Base-by-base conservation (phyloP, 2,888 invertebrate genomes). In the Melieria picta region DNA sequence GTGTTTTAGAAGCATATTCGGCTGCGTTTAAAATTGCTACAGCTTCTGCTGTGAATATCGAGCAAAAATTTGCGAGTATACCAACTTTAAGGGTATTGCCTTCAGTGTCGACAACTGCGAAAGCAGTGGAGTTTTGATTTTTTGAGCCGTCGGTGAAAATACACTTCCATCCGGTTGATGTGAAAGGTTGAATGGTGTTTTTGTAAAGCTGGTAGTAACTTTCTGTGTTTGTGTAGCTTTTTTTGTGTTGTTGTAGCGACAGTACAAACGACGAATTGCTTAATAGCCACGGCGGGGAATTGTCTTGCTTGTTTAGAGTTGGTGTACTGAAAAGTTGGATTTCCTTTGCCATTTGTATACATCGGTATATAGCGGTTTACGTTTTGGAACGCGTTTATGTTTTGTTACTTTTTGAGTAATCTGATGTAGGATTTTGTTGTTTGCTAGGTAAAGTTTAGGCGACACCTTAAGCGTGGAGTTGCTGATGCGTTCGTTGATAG, bases 121-220 rank as follows among this genome's bases (percentile, higher is more conserved):
- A 16, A 16, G 56, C 56, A 30, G 56, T 56, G 16, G 56, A 16
- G 56, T n/a, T 7, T 13, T 56, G 13, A 11, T n/a, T 56, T 56
- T 56, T 6, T 7, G 56, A 56, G 13, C 13, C 56, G 11, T 13
- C 56, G 7, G 56, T 56, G 16, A 56, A 56, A 9, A 56, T 11
- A 56, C 56, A 56, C 9, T 56, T 56, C 56, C 56, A 56, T 56
- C 56, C 56, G 7, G 56, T 56, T 56, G 56, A 56, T 13, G 16
- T n/a, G 56, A 13, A 56, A 4, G 56, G 56, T 30, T 56, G 13
- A 13, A 11, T 56, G 9, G 11, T 1, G 16, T 55, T 55, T 55
- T 10, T 55, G 11, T 55, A 55, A 13, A 55, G 16, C 11, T 55
- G 55, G 4, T 55, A 55, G 55, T 9, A 55, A 11, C 16, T 16